phyloP scores from a whole-genome alignment of 2,888 invertebrate species.

The Morpho helenor region DNA sequence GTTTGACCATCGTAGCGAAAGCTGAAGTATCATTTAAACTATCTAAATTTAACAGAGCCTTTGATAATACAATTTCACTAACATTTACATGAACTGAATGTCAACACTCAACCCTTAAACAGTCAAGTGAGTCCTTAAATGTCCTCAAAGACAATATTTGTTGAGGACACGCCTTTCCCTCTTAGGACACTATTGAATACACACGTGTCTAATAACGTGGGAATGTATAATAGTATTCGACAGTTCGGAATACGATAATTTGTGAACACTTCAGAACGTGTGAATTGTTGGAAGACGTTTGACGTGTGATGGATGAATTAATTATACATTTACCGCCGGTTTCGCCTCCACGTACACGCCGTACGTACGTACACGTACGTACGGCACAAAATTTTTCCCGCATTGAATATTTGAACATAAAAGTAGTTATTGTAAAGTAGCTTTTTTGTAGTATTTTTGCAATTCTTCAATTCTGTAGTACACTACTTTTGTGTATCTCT shows the following conservation, averaged over 20 bases:
- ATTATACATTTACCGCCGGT: no score
- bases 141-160: slow-evolving; percentile 77
- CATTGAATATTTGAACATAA: no score
- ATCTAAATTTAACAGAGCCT: slow-evolving; percentile 18
- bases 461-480: no score
- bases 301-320: not conserved
- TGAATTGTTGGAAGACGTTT: slow-evolving; percentile 13
- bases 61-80: slow-evolving; percentile 24
- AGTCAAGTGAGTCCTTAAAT: slow-evolving; percentile 49
- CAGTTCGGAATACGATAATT: slow-evolving; percentile 52
- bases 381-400: no score
- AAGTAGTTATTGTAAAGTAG: no score
- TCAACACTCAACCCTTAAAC: slow-evolving; percentile 55
- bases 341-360: no score
- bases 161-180: slow-evolving; percentile 61
- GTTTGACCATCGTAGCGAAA: no score
- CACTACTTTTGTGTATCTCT: no score
- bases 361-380: no score
- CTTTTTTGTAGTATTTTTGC: no score
- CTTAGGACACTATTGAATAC: slow-evolving; percentile 41
- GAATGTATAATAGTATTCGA: slow-evolving; percentile 36
- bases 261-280: slow-evolving; percentile 43
- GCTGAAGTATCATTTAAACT: slow-evolving; percentile 6
- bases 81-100: slow-evolving; percentile 33
- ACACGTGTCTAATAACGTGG: slow-evolving; percentile 67